Conservation (phyloP, 1,140 invertebrate genomes). For the Sycophila sp. region DNA sequence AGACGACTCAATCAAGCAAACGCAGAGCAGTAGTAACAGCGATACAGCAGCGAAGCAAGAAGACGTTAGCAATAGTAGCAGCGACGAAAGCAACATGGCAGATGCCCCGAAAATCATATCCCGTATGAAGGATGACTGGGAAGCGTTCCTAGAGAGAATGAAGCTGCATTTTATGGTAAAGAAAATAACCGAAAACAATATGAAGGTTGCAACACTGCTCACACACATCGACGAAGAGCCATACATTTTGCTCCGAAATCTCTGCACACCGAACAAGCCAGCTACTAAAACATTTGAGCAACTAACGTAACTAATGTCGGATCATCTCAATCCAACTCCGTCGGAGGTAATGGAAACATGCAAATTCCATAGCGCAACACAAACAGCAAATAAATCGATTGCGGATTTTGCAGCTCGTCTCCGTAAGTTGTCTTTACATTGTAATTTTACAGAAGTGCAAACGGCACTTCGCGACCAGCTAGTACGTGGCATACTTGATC, state of each 20-base stretch:
- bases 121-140: not conserved
- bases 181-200: not conserved
- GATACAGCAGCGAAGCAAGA: no score
- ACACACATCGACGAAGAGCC: not conserved
- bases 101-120: no score
- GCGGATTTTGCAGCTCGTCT: slow-evolving; percentile 24
- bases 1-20: no score
- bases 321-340: not conserved
- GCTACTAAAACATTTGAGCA: not conserved
- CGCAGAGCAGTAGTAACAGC: no score
- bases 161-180: not conserved
- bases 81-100: no score
- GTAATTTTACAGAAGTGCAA: slow-evolving; percentile 17
- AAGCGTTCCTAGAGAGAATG: not conserved
- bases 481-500: slow-evolving; percentile 7
- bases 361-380: slow-evolving; percentile 5
- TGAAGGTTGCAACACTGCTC: not conserved
- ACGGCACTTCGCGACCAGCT: slow-evolving; percentile 22
- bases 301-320: not conserved
- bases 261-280: not conserved
- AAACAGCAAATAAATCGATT: slow-evolving; percentile 19
- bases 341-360: slow-evolving; percentile 23
- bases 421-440: slow-evolving; percentile 19
- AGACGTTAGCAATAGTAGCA: no score
- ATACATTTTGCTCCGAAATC: not conserved